Base-by-base conservation (phyloP, 1,140 invertebrate genomes). In the Heliconius hermathena region DNA sequence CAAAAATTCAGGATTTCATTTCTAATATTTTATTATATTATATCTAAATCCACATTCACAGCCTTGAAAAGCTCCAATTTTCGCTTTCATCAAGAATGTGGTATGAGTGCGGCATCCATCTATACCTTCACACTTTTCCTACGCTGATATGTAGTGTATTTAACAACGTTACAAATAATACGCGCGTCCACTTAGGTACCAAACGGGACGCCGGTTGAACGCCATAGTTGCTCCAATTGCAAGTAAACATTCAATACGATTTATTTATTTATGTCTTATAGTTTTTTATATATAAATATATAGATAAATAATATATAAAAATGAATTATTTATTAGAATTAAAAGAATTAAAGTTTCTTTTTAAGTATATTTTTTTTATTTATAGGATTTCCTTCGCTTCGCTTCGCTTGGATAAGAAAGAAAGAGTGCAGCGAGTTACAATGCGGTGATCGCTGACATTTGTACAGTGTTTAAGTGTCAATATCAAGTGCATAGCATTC, bases 91-190 rank as follows among this genome's bases (percentile, higher is more conserved):
- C 71, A 72, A 73, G 57, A 76, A 73, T 75, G 72, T 33, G 38
- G 66, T 49, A 70, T 70, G 20, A 70, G 33, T 36, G 33, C 5
- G 36, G 54, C 77, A 73, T 49, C 54, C 73, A 16, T 41, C 76
- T 79, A 81, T 82, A 80, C 57, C 71, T 79, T 75, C 76, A 76
- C 81, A 74, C 82, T 81, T 84, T 84, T 85, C 81, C 60, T 82
- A 74, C 77, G 52, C 57, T 80, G 79, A 91, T 91, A 92, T 92
- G 90, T 93, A 91, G 85, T 87, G 91, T 94, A 94, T 94, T 93
- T 94, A 94, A 94, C 88, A 90, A 89, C 86, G 85, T 76, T 77
- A 82, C 87, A 60, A 74, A 70, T 84, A 86, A 89, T 85, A 90
- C 87, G 85, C 84, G 84, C 83, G 89, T 89, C 87, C 91, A 94